These are phyloP conservation scores for Prionailurus bengalensis DNA, from an alignment of 2,113 vertebrate genomes.

Conservation along the genomic window DNA sequence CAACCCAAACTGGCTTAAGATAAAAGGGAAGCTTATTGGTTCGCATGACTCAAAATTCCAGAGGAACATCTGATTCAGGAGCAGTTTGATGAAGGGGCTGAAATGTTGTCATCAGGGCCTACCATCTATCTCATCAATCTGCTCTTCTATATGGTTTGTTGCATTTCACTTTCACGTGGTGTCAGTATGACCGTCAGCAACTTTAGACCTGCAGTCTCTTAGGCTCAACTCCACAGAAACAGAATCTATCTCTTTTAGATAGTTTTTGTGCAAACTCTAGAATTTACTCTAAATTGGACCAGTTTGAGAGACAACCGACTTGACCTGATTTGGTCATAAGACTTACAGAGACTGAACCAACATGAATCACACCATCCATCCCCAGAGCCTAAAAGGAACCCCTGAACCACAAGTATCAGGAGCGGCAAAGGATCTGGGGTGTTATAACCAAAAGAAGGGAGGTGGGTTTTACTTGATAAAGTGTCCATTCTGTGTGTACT, in stretches of 20 bases:
- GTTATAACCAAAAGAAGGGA: not conserved
- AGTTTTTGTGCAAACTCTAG: not conserved
- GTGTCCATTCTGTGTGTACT: not conserved
- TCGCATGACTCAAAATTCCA: not conserved
- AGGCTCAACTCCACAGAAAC: not conserved
- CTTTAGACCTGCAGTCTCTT: not conserved
- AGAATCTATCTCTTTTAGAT: not conserved
- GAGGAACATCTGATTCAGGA: not conserved
- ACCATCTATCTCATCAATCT: not conserved
- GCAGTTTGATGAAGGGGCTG: not conserved
- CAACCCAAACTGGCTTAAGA: not conserved
- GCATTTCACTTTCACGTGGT: not conserved
- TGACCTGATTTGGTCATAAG: not conserved
- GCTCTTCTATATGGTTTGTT: accelerated
- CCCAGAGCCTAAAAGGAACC: not conserved
- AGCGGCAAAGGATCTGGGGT: not conserved
- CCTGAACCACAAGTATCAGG: not conserved
- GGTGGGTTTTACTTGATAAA: not conserved
- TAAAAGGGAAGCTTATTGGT: not conserved
- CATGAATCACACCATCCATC: not conserved
- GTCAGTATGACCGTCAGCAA: not conserved
- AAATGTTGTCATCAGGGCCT: not conserved
- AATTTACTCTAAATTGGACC: not conserved
- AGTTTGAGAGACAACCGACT: not conserved
- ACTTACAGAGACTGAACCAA: not conserved